Base-by-base conservation (phyloP, 2,888 invertebrate genomes). In the Catocala nupta region DNA sequence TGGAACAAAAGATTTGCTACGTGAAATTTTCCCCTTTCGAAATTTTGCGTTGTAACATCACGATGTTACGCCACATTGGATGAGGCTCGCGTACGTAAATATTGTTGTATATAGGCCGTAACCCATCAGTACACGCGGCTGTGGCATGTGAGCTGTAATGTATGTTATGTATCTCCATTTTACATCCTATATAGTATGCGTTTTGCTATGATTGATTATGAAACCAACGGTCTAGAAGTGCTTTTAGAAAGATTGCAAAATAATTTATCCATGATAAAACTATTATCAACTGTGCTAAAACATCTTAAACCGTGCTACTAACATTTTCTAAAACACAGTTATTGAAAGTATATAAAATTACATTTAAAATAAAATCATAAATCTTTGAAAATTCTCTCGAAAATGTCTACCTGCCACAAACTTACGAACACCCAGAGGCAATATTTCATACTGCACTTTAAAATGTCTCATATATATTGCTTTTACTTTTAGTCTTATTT, bases 381-480 rank as follows among this genome's bases (percentile, higher is more conserved):
- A 59, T 68, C 52, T 45, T 45, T 5, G 5, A 59, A 68, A 49
- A 58, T 51, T 33, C 58, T 47, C 50, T 45, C 52, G 42, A 52
- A 63, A 48, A 63, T 67, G 61, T 71, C 65, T 63, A 73, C 70
- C 58, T 64, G 58, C 56, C 49, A 66, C 66, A 63, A 70, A 63
- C 67, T 65, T 67, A 77, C 69, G 71, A 70, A 71, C 66, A 76
- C 51, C 78, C 77, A 59, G 68, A 36, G 70, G 80, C 68, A 63
- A 80, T 84, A 79, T 83, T 83, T 82, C 77, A 82, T 76, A 58
- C 70, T 64, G 69, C 68, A 75, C 72, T 81, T 82, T 80, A 73
- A 74, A 77, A 72, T 58, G 74, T 77, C 73, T 59, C 16, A 48
- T 9, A 44, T 59, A 59, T 65, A 69, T 69, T 63, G 63, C 71